phyloP scores from a whole-genome alignment of 1,140 invertebrate genomes.

The Druon quercuslanigerum region DNA sequence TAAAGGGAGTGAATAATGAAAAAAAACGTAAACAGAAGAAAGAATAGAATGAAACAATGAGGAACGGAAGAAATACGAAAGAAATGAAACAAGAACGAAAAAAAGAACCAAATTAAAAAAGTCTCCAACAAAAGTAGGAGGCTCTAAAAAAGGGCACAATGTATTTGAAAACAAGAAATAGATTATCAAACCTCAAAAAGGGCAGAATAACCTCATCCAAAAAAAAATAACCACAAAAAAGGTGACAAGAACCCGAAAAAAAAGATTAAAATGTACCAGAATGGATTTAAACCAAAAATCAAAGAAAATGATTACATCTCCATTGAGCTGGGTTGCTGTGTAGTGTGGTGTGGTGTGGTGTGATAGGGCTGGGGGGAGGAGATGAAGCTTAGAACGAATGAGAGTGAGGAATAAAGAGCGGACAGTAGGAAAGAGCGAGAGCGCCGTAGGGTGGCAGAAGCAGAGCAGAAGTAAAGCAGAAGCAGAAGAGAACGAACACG shows the following conservation, averaged over 20 bases:
- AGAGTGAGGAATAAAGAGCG: constrained; percentile 9
- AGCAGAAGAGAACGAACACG: constrained; percentile 46
- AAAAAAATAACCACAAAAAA: constrained; percentile 37
- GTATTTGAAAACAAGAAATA: no score
- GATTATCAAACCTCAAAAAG: no score
- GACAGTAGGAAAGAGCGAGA: constrained; percentile 43
- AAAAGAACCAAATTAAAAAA: no score
- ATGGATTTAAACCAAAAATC: constrained; percentile 25
- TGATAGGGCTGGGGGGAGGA: neutral
- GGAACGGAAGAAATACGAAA: no score
- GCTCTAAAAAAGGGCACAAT: no score
- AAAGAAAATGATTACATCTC: constrained; percentile 41
- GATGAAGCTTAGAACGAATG: neutral
- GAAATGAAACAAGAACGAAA: no score
- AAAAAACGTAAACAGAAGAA: no score
- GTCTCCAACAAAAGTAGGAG: no score
- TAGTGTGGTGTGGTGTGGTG: neutral
- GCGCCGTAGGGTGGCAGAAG: constrained; percentile 40
- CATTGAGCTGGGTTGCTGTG: constrained; percentile 22
- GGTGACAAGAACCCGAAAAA: constrained; percentile 25
- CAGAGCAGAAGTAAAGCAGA: constrained; percentile 47
- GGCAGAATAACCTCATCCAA: neutral
- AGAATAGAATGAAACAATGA: no score
- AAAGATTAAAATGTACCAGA: no score
- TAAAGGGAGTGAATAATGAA: no score